Evolutionary conservation across 2,888 invertebrate genomes (phyloP), one percentile per base, ranked within the genome.

Genomic region (Trichogramma evanescens): DNA sequence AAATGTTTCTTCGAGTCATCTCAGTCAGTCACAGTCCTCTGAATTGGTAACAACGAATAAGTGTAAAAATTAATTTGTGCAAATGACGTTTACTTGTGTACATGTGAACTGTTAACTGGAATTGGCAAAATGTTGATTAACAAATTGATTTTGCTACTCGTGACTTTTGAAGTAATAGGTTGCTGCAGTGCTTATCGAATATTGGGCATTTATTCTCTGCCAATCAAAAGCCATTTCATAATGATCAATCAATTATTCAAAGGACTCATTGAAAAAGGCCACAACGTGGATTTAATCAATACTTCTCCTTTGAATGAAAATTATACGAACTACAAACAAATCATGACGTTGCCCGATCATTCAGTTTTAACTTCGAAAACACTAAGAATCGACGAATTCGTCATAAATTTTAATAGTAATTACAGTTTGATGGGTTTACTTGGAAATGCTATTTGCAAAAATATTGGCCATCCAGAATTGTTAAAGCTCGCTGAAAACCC

Each of bases 211-310:
- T 80, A 79, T 62, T 73, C 78, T 0, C 78, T 80, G 56, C 76
- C 78, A 8, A 78, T 76, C 2, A 79, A 73, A 59, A 81, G 81
- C 54, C 82, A 82, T 58, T 77, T 74, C 41, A 78, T 78, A 66
- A 79, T 81, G 75, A 76, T 77, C 56, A 76, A 73, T 50, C 70
- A 78, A 1, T 58, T 82, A 46, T 72, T 80, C 26, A 74, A 74
- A 54, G 78, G 78, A 48, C 72, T 82, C 2, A 71, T 80, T 4
- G 65, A 70, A 5, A 69, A 74, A 38, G 80, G 82, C 1, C 82
- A 82, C 64, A 75, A 78, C 61, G 76, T 81, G 5, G 74, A 74
- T 46, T 67, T 76, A 0, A 63, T 74, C 6, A 71, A 75, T 54
- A 71, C 74, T 50, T 74, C 76, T 53, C 75, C 77, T 0, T 57